Evolutionary conservation across 2,113 vertebrate genomes (phyloP).

Genomic region (Rhabdornis inornatus): DNA sequence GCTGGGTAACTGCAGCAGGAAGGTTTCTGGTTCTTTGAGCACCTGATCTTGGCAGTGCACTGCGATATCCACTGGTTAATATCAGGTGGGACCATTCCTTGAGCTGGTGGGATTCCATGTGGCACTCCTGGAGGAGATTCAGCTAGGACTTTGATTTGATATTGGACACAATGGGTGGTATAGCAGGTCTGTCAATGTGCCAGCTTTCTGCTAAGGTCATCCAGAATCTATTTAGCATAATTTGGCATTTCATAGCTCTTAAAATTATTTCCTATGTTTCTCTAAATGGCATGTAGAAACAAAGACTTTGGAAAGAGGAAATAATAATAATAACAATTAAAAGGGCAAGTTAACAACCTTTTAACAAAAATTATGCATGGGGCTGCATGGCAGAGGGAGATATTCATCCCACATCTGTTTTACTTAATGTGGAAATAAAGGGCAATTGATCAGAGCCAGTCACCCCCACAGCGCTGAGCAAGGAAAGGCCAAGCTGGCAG

Average conservation of each 20-base stretch:
- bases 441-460: slow-evolving; percentile 52
- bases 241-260: slow-evolving; percentile 19
- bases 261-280: neutral
- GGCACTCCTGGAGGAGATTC: neutral
- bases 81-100: neutral
- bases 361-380: neutral
- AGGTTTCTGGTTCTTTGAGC: neutral
- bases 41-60: neutral
- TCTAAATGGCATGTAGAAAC: neutral
- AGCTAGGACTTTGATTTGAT: neutral
- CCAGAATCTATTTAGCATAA: slow-evolving; percentile 26
- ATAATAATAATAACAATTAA: neutral
- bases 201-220: neutral
- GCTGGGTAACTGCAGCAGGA: neutral
- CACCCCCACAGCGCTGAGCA: neutral
- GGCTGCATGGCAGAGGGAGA: slow-evolving; percentile 4
- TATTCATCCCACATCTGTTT: slow-evolving; percentile 21
- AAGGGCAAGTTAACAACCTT: neutral
- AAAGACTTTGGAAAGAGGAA: neutral
- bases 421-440: slow-evolving; percentile 63
- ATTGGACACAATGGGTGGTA: neutral
- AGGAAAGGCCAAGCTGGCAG: neutral
- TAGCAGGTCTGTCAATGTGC: neutral
- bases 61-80: neutral
- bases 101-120: neutral